These are phyloP conservation scores for Nephrotoma appendiculata DNA, from an alignment of 2,888 invertebrate genomes.

Conservation along the genomic window DNA sequence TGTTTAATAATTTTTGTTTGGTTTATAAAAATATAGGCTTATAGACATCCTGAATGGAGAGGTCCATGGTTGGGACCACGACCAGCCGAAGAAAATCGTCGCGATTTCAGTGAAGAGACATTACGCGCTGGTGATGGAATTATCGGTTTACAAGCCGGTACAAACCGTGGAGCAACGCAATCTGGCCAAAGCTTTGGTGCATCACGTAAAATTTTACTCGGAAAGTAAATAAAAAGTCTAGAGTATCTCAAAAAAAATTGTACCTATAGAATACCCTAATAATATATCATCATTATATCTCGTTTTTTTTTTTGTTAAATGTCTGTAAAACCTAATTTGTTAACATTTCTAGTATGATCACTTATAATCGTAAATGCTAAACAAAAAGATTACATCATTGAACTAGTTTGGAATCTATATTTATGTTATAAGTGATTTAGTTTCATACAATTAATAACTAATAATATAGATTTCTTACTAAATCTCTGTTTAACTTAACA, in stretches of 20 bases:
- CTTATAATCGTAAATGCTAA: not conserved
- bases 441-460: not conserved
- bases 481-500: not conserved
- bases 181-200: conserved; percentile 81
- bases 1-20: not conserved
- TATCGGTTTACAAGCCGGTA: conserved; percentile 78
- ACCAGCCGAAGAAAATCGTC: conserved; percentile 70
- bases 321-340: not conserved
- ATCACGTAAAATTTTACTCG: conserved; percentile 63
- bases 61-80: conserved; percentile 72
- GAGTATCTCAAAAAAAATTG: not conserved
- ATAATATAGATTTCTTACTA: not conserved
- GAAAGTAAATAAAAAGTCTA: conserved; percentile 38
- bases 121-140: conserved; percentile 69
- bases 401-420: not conserved
- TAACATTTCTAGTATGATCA: not conserved
- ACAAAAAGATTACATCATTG: not conserved
- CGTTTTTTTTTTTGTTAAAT: not conserved
- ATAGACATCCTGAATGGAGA: conserved; percentile 71
- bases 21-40: conserved; percentile 37
- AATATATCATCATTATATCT: not conserved
- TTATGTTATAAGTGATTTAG: not conserved
- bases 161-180: conserved; percentile 71
- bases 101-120: conserved; percentile 69
- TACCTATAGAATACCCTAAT: not conserved